Evolutionary conservation across 2,888 invertebrate species (phyloP).

Genomic region (Caenorhabditis plicata): DNA sequence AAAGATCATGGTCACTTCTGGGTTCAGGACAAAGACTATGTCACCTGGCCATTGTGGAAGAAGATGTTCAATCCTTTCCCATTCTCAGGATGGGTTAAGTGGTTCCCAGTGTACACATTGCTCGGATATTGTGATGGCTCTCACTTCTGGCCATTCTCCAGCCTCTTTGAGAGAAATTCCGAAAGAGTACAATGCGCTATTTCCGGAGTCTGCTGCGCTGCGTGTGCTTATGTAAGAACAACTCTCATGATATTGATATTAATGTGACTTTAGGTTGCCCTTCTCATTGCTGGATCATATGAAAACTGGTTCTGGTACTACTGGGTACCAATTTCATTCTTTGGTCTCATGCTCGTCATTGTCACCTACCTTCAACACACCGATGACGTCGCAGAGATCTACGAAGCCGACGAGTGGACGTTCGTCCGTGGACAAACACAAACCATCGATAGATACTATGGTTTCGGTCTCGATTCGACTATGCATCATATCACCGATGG

Average conservation of each 20-base stretch:
- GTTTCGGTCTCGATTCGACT: conserved; percentile 39
- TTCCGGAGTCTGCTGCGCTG: conserved; percentile 42
- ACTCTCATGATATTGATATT: no score
- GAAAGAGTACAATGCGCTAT: conserved; percentile 59
- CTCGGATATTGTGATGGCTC: conserved; percentile 59
- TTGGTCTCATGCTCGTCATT: conserved; percentile 51
- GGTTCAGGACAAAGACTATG: conserved; percentile 45
- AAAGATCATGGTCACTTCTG: conserved; percentile 51
- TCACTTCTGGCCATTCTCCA: conserved; percentile 60
- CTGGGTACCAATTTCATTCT: conserved; percentile 52
- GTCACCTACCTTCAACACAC: conserved; percentile 55
- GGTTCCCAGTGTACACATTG: conserved; percentile 60
- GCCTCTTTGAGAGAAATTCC: conserved; percentile 48
- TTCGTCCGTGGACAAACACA: conserved; percentile 46
- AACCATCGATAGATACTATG: conserved; percentile 45
- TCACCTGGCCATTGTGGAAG: conserved; percentile 26
- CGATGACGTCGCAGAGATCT: conserved; percentile 53
- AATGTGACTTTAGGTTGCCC: conserved; percentile 20
- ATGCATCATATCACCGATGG: conserved; percentile 49
- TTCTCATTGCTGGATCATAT: conserved; percentile 33
- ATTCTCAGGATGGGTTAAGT: conserved; percentile 57
- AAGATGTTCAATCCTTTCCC: conserved; percentile 49
- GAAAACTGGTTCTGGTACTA: conserved; percentile 51
- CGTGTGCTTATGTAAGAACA: conserved; percentile 41
- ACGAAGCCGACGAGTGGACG: conserved; percentile 52